These are phyloP conservation scores for Fringilla coelebs DNA, from an alignment of 2,797 vertebrate genomes.

Conservation along the genomic window DNA sequence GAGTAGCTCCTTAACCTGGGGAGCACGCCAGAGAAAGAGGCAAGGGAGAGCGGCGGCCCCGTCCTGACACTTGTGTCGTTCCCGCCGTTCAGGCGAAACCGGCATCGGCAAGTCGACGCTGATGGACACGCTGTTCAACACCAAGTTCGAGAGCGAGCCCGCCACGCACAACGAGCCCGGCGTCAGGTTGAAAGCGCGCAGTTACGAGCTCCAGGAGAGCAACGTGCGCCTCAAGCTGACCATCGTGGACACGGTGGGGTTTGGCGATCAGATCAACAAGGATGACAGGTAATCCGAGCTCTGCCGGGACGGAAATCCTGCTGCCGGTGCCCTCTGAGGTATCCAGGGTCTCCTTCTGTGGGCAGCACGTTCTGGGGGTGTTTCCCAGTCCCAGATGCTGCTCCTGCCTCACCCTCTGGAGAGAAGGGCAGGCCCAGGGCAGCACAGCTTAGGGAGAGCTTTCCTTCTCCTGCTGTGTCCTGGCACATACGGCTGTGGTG, in stretches of 20 bases:
- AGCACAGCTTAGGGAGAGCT: not conserved
- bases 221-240: constrained; percentile 83
- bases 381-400: rapidly evolving
- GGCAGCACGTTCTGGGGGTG: not conserved
- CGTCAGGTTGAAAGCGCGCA: constrained; percentile 81
- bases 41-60: rapidly evolving
- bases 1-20: not conserved
- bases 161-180: constrained; percentile 82
- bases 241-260: constrained; percentile 80
- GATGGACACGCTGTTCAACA: constrained; percentile 85
- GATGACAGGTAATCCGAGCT: constrained; percentile 76
- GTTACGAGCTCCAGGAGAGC: constrained; percentile 83
- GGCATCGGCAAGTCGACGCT: constrained; percentile 82
- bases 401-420: not conserved
- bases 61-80: rapidly evolving
- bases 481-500: rapidly evolving
- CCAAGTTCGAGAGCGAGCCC: constrained; percentile 81
- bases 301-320: not conserved
- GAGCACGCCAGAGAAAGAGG: rapidly evolving
- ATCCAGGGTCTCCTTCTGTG: no score
- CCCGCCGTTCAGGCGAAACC: constrained; percentile 73
- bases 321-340: rapidly evolving
- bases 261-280: constrained; percentile 85
- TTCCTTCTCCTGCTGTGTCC: not conserved
- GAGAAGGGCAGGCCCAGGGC: not conserved